Conservation (phyloP, 2,888 invertebrate species). For the Pristionchus mayeri region DNA sequence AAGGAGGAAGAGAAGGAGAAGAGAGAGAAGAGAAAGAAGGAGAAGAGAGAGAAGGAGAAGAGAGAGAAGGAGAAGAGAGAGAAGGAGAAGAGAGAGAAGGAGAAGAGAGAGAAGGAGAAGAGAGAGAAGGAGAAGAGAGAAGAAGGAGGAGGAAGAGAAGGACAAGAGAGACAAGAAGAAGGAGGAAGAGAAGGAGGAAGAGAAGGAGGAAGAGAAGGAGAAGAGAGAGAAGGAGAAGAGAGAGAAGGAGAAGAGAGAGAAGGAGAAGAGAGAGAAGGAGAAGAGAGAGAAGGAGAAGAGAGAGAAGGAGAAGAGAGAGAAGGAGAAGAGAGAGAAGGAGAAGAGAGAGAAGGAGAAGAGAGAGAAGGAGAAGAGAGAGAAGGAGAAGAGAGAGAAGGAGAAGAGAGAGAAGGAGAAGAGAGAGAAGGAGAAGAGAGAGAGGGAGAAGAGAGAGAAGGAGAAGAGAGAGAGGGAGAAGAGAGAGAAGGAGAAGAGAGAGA, state of each 20-base stretch:
- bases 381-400: background rate
- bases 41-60: no score
- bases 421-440: no score
- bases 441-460: no score
- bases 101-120: no score
- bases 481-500: no score
- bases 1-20: conserved; percentile 16
- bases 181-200: background rate
- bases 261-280: no score
- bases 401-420: background rate
- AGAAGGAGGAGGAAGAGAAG: conserved; percentile 2
- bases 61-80: no score
- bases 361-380: background rate
- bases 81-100: no score
- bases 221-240: conserved; percentile 26
- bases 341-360: background rate
- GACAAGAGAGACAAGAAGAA: conserved; percentile 11
- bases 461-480: no score
- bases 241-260: no score
- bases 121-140: conserved; percentile 1
- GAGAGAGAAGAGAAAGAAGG: no score
- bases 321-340: background rate
- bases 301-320: background rate
- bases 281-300: background rate
- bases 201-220: background rate